These are phyloP conservation scores for Cantharis rustica DNA, from an alignment of 2,888 invertebrate species.

Conservation along the genomic window DNA sequence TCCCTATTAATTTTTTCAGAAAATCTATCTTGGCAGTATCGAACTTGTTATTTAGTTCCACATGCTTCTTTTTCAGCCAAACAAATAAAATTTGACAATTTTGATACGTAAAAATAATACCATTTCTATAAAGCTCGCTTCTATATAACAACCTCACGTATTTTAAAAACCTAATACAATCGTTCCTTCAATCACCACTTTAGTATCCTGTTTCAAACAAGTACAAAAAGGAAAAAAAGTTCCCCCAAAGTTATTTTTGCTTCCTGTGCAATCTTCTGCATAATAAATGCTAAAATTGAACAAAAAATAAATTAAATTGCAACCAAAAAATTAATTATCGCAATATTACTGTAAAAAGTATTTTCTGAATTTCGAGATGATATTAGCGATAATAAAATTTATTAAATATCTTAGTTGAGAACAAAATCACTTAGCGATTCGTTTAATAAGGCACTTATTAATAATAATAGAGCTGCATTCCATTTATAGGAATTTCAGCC, in stretches of 20 bases:
- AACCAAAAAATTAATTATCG: neutral
- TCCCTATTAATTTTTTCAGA: conserved; percentile 11
- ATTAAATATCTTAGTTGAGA: conserved; percentile 8
- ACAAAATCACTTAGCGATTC: conserved; percentile 15
- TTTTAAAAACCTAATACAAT: neutral
- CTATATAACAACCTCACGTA: neutral
- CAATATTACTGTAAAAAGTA: neutral
- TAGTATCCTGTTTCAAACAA: neutral
- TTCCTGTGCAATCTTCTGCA: neutral
- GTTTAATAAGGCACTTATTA: conserved; percentile 28
- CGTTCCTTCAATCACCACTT: neutral
- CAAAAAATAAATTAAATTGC: neutral
- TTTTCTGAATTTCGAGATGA: neutral
- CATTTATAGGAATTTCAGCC: conserved; percentile 18
- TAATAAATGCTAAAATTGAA: neutral
- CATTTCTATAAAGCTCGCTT: neutral
- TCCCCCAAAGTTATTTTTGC: neutral
- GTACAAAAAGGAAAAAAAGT: neutral
- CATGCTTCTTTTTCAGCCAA: neutral
- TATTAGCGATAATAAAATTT: conserved; percentile 32
- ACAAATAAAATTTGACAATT: neutral
- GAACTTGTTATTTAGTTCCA: neutral
- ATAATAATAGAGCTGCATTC: conserved; percentile 29
- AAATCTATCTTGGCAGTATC: neutral
- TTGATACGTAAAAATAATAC: neutral